These are phyloP conservation scores for Lates japonicus DNA, from an alignment of 2,797 vertebrate species.

Conservation along the genomic window DNA sequence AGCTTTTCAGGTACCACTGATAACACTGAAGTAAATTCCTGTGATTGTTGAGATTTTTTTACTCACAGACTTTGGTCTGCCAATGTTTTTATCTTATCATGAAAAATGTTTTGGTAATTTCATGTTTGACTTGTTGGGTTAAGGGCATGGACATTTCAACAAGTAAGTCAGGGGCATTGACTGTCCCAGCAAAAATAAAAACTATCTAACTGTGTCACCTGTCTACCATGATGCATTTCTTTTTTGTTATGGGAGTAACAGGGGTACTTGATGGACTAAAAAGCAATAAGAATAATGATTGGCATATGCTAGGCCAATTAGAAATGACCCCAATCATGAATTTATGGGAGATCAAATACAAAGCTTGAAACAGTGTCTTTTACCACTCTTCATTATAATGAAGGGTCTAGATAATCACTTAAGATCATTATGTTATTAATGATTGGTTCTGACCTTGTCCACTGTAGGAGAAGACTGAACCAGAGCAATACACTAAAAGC, in stretches of 20 bases:
- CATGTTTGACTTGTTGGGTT: background rate
- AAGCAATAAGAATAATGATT: constrained; percentile 30
- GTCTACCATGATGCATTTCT: background rate
- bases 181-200: background rate
- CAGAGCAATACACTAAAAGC: constrained; percentile 31
- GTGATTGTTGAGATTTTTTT: background rate
- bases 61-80: background rate
- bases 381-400: constrained; percentile 32
- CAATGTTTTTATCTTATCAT: background rate
- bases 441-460: constrained; percentile 57
- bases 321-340: constrained; percentile 32
- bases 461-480: constrained; percentile 18
- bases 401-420: constrained; percentile 50
- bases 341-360: constrained; percentile 34
- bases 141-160: background rate
- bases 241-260: background rate
- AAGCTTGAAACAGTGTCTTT: constrained; percentile 27
- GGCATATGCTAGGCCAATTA: constrained; percentile 37
- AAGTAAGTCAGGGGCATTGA: background rate
- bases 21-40: background rate
- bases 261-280: background rate
- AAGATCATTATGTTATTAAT: constrained; percentile 54
- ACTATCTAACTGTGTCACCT: background rate
- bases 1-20: background rate
- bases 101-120: constrained; percentile 5